phyloP scores from a whole-genome alignment of 2,888 invertebrate species.

The Petrophora chlorosata region DNA sequence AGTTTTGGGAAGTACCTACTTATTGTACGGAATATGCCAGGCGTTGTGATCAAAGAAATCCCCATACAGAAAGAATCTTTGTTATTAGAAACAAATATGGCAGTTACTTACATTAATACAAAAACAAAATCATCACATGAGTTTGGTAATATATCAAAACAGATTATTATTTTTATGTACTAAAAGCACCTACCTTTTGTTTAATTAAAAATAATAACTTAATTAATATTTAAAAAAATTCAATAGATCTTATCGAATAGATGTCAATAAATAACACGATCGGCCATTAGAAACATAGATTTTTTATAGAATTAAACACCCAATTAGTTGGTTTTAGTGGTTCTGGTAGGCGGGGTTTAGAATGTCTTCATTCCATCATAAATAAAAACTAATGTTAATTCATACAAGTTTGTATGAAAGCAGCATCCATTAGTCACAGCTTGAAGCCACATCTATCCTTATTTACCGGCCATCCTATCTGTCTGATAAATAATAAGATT shows the following conservation, averaged over 20 bases:
- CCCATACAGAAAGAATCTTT: no score
- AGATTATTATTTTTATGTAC: conserved; percentile 3
- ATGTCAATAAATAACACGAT: conserved; percentile 60
- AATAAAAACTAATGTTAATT: conserved; percentile 71
- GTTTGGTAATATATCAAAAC: conserved; percentile 17
- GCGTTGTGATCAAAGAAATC: no score
- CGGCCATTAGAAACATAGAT: conserved; percentile 42
- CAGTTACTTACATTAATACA: no score
- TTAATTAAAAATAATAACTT: conserved; percentile 11
- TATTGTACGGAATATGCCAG: no score
- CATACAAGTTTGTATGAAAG: conserved; percentile 62
- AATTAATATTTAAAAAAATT: conserved; percentile 25
- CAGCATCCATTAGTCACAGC: conserved; percentile 74
- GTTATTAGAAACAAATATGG: no score
- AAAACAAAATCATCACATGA: conserved; percentile 1
- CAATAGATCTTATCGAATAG: conserved; percentile 33
- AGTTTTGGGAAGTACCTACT: no score
- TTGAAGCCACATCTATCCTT: conserved; percentile 67
- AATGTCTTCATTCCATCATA: conserved; percentile 75
- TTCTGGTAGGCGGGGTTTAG: conserved; percentile 61
- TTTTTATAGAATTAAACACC: conserved; percentile 58
- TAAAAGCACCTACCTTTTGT: conserved; percentile 17
- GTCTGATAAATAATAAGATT: conserved; percentile 66
- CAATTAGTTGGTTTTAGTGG: conserved; percentile 55
- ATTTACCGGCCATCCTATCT: conserved; percentile 60